These are phyloP conservation scores for Luperina testacea DNA, from an alignment of 2,888 invertebrate genomes.

Conservation along the genomic window DNA sequence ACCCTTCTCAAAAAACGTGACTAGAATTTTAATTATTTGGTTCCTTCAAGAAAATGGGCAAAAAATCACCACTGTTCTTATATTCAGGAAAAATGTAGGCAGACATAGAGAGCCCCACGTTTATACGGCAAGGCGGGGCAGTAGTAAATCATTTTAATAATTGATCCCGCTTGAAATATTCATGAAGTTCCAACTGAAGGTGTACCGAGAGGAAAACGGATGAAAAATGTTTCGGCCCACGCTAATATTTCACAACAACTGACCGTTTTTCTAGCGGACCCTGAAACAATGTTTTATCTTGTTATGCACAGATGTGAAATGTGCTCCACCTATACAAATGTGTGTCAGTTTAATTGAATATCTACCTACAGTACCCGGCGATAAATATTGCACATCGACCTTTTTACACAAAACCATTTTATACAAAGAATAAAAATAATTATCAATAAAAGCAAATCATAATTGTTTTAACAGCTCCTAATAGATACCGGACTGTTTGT, in stretches of 20 bases:
- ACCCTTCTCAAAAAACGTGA: conserved; percentile 62
- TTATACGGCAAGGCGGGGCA: conserved; percentile 75
- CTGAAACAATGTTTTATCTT: conserved; percentile 66
- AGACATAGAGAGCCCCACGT: conserved; percentile 75
- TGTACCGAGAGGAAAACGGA: conserved; percentile 82
- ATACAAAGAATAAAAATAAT: no score
- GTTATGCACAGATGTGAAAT: conserved; percentile 29
- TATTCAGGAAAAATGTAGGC: conserved; percentile 73
- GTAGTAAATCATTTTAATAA: conserved; percentile 90
- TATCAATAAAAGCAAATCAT: no score
- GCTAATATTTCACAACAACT: conserved; percentile 80
- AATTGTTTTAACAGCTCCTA: no score
- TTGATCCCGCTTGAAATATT: conserved; percentile 88
- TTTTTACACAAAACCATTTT: no score
- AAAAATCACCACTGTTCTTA: conserved; percentile 67
- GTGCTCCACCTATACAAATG: background rate
- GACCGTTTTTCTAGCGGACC: conserved; percentile 74
- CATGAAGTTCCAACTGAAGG: conserved; percentile 86
- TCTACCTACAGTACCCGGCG: no score
- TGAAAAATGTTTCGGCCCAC: conserved; percentile 83
- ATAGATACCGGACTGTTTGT: no score
- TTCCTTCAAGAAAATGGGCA: conserved; percentile 58
- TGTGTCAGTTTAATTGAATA: conserved; percentile 18
- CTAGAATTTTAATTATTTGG: conserved; percentile 67
- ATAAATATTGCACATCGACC: no score